A percentile compares a stretch with the other conserved stretches of the same genome.
Conservation (phyloP, 2,113 vertebrate species). For the Acanthisitta chloris region DNA sequence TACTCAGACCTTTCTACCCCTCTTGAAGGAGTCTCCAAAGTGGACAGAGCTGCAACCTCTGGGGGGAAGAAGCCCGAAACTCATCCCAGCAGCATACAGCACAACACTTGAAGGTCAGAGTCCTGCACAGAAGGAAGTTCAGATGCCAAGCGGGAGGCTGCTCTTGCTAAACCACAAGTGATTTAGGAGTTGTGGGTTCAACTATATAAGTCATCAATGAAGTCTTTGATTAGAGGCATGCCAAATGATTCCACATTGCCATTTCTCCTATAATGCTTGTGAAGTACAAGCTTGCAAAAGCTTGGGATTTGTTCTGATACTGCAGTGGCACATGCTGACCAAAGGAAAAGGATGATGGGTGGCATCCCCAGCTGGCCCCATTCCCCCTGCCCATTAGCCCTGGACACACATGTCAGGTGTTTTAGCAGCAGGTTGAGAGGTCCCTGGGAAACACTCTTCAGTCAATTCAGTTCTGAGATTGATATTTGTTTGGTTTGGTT, state of each 20-base stretch:
- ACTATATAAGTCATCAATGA: neutral
- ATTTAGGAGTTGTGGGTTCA: neutral
- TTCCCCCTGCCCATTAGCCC: neutral
- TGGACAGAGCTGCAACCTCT: neutral
- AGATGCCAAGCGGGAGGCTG: neutral
- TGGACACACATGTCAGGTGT: neutral
- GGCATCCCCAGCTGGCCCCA: neutral
- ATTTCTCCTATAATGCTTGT: neutral
- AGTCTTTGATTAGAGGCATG: neutral
- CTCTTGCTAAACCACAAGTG: neutral
- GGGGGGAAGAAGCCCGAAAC: neutral
- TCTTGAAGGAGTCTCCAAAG: neutral
- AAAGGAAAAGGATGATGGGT: neutral
- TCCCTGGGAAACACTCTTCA: neutral
- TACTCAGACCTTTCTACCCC: neutral
- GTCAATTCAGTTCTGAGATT: neutral
- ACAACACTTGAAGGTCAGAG: neutral
- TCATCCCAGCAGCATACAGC: neutral
- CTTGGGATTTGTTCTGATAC: neutral
- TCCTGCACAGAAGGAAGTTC: neutral
- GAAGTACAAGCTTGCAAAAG: neutral
- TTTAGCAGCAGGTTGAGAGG: neutral
- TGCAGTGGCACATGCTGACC: neutral
- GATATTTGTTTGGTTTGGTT: neutral
- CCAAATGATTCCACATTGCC: rapidly evolving